phyloP scores from a whole-genome alignment of 2,797 vertebrate genomes.

The Agapornis canus region DNA sequence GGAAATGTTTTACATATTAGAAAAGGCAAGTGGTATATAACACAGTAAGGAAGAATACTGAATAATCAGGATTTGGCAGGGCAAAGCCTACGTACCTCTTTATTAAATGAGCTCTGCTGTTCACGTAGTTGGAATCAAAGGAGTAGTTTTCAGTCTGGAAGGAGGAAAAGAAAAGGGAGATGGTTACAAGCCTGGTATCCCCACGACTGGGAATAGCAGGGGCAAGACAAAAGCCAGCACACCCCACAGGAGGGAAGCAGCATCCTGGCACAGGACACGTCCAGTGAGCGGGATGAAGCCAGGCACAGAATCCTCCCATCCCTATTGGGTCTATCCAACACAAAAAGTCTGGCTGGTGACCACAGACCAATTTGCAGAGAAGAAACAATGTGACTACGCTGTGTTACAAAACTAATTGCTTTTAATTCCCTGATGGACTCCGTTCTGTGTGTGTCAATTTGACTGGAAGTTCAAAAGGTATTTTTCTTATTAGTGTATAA shows the following conservation, averaged over 20 bases:
- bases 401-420: constrained; percentile 76
- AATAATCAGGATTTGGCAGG: constrained; percentile 25
- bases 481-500: constrained; percentile 80
- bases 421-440: constrained; percentile 69
- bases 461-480: constrained; percentile 78
- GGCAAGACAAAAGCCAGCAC: background rate
- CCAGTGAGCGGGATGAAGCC: fast-evolving
- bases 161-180: constrained; percentile 69
- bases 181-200: constrained; percentile 10
- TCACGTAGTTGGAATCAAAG: constrained; percentile 98
- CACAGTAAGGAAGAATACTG: background rate
- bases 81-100: constrained; percentile 90
- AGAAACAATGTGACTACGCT: constrained; percentile 62
- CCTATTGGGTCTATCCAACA: background rate
- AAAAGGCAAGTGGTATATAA: constrained; percentile 4
- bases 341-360: constrained; percentile 44
- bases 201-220: background rate
- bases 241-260: fast-evolving
- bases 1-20: constrained; percentile 18
- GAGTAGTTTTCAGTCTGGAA: constrained; percentile 98
- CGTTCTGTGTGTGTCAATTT: constrained; percentile 67
- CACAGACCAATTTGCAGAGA: constrained; percentile 53
- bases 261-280: background rate
- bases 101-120: constrained; percentile 99
- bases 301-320: background rate